Evolutionary conservation across 2,113 vertebrate genomes (phyloP).

Genomic region (Merops nubicus): DNA sequence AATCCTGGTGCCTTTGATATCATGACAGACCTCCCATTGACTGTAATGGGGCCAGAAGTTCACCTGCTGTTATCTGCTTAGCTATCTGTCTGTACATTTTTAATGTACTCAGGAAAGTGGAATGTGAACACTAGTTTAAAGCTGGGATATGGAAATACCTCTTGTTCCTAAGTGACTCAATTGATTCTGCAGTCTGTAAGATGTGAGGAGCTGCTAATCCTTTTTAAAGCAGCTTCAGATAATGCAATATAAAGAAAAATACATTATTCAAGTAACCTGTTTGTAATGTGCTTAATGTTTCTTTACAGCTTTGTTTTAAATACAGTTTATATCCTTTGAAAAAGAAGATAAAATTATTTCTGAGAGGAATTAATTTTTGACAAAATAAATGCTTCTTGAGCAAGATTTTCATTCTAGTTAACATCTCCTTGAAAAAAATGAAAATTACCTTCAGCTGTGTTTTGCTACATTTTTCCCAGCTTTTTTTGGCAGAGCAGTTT

Average conservation of each 20-base stretch:
- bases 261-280: neutral
- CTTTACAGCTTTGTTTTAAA: neutral
- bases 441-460: neutral
- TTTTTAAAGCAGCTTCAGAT: conserved; percentile 14
- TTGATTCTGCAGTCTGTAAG: conserved; percentile 26
- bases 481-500: neutral
- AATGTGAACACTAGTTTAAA: conserved; percentile 42
- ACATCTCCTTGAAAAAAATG: neutral
- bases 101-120: conserved; percentile 49
- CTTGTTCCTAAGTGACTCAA: conserved; percentile 32
- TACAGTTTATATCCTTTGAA: neutral
- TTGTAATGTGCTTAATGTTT: neutral
- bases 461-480: neutral
- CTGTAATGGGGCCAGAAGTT: conserved; percentile 59
- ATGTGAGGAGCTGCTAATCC: conserved; percentile 18
- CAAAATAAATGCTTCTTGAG: neutral
- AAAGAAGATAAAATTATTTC: neutral
- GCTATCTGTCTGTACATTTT: conserved; percentile 61
- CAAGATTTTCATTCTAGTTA: neutral
- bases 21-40: conserved; percentile 51
- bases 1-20: conserved; percentile 54
- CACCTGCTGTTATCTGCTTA: conserved; percentile 61
- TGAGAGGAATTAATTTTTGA: neutral
- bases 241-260: neutral
- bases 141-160: conserved; percentile 32